Evolutionary conservation across 2,888 invertebrate species (phyloP), one percentile per base, ranked within the genome.

Genomic region (Campoplex capitator): DNA sequence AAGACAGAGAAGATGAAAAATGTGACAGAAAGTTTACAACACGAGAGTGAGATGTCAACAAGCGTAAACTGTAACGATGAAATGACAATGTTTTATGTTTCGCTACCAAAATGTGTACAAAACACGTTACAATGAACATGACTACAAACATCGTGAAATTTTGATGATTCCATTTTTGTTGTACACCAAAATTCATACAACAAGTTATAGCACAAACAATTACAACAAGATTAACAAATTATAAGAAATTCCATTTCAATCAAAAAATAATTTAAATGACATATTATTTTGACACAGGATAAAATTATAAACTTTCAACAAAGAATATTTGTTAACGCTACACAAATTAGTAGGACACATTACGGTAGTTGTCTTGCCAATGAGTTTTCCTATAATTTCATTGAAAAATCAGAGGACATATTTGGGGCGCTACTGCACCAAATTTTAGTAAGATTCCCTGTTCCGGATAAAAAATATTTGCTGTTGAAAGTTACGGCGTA

Each of bases 11-110:
- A 80, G 28, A 62, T 48, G 28, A 32, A 45, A 75, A 48, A 23
- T 77, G 28, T 45, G 56, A 78, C 51, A 9, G 1, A 62, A 54
- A 56, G 35, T 70, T 85, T 32, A 78, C n/a, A 74, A 42, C 67
- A 38, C 1, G 38, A 38, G 38, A 48, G 13, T 9, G 3, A 65
- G 45, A 45, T 58, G 35, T 68, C 28, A 9, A 62, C 65, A 35
- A 51, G 48, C 23, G 35, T 32, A 3, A 9, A 62, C 51, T 42
- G 32, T 51, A 32, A 70, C 23, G n/a, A 62, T 62, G 16, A 45
- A 42, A 23, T 48, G 2, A 70, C 45, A 28, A 9, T 18, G 13
- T 35, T 51, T 16, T 2, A 51, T 70, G 18, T 70, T 28, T 11
- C 11, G 6, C 7, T 6, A 38, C 23, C 2, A 28, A 67, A 32